Evolutionary conservation across 2,888 invertebrate genomes (phyloP).

Genomic region (Shargacucullia verbasci): DNA sequence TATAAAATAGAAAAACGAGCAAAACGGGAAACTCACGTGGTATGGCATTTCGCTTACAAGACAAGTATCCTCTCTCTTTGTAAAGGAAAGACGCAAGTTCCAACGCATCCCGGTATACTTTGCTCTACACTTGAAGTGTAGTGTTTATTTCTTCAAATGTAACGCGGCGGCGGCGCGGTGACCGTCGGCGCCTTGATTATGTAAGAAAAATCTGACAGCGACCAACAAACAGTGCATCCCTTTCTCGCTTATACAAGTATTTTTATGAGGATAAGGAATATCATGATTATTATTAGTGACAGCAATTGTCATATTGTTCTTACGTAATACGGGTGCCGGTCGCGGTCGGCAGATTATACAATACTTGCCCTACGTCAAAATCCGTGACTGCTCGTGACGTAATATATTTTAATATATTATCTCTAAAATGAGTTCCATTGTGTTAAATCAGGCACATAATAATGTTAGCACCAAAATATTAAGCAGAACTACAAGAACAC

Average conservation of each 20-base stretch:
- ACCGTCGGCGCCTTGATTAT: too few species aligned
- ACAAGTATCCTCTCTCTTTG: conserved; percentile 59
- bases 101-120: conserved; percentile 24
- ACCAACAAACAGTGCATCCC: too few species aligned
- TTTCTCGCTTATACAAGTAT: too few species aligned
- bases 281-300: too few species aligned
- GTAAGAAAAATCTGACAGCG: too few species aligned
- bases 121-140: conserved; percentile 35
- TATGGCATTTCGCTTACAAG: conserved; percentile 50
- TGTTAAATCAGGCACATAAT: conserved; percentile 50
- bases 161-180: conserved; percentile 8
- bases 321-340: too few species aligned
- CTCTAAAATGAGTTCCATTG: conserved; percentile 47
- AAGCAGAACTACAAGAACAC: conserved; percentile 66
- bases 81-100: conserved; percentile 54
- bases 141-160: conserved; percentile 45
- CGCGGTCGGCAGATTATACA: conserved; percentile 4
- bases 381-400: conserved; percentile 39
- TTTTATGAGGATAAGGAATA: too few species aligned
- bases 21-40: conserved; percentile 31
- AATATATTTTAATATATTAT: conserved; percentile 46
- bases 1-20: conserved; percentile 31
- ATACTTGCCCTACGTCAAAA: conserved; percentile 53
- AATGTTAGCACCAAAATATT: conserved; percentile 66
- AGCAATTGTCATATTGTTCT: too few species aligned